These are phyloP conservation scores for Gallinago media DNA, from an alignment of 2,113 vertebrate species.

Conservation along the genomic window DNA sequence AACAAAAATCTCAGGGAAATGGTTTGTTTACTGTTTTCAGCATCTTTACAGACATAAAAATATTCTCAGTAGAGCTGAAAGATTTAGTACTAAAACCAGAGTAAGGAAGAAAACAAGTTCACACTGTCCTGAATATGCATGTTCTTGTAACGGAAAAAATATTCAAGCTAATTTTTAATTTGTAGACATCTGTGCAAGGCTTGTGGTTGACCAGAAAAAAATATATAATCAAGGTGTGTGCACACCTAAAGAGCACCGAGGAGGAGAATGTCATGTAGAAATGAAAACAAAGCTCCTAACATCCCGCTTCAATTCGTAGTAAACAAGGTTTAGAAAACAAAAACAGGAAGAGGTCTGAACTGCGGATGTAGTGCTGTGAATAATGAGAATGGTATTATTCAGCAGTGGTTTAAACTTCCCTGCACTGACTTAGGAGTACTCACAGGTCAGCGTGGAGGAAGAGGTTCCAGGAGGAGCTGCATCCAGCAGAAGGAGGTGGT, in stretches of 20 bases:
- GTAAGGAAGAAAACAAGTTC: background rate
- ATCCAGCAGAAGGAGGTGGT: background rate
- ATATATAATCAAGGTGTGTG: background rate
- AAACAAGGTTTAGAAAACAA: background rate
- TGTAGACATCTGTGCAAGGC: background rate
- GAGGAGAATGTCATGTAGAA: background rate
- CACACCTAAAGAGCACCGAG: background rate
- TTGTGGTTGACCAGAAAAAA: background rate
- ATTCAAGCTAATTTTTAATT: background rate
- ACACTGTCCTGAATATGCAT: background rate
- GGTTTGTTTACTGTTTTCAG: constrained; percentile 18
- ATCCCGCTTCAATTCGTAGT: background rate
- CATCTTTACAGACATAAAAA: background rate
- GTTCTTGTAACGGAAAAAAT: background rate
- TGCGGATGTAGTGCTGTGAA: background rate
- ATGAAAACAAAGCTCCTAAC: background rate
- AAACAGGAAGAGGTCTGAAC: background rate
- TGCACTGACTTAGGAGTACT: rapidly evolving
- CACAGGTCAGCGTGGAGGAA: background rate
- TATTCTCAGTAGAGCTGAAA: background rate
- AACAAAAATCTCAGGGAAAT: constrained; percentile 7
- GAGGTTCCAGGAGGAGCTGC: background rate
- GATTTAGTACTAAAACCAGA: background rate
- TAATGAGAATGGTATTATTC: background rate
- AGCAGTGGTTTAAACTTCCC: background rate